Conservation (phyloP, 2,888 invertebrate genomes). For the Clunio marinus region DNA sequence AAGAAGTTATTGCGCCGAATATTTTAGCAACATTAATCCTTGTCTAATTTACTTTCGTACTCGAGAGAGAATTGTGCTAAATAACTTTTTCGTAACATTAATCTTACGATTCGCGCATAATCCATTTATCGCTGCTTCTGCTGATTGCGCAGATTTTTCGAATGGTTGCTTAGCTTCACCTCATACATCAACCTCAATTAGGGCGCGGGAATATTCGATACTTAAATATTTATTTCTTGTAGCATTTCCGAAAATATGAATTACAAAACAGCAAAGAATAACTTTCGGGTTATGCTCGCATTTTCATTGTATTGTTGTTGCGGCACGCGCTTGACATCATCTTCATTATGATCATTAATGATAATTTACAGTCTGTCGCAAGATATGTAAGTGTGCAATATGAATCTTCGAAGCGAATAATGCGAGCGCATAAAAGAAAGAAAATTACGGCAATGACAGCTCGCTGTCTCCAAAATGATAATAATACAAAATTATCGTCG, state of each 20-base stretch:
- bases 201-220: not conserved
- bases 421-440: constrained; percentile 32
- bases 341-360: constrained; percentile 39
- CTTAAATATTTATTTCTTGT: not conserved
- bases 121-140: constrained; percentile 26
- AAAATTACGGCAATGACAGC: constrained; percentile 36
- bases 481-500: constrained; percentile 29
- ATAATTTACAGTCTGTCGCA: constrained; percentile 38
- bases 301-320: constrained; percentile 32
- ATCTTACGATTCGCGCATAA: constrained; percentile 29
- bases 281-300: constrained; percentile 13
- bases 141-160: constrained; percentile 22
- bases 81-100: no score
- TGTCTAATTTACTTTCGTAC: not conserved
- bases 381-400: constrained; percentile 24
- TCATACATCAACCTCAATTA: constrained; percentile 37
- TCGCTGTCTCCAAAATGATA: constrained; percentile 16
- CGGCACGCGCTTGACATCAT: constrained; percentile 39
- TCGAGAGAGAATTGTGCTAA: no score
- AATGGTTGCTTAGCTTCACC: not conserved
- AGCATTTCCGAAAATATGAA: constrained; percentile 12
- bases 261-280: no score
- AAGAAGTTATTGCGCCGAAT: constrained; percentile 1
- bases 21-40: not conserved
- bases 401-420: constrained; percentile 17